Evolutionary conservation across 2,888 invertebrate genomes (phyloP).

Genomic region (Lithodes maja): DNA sequence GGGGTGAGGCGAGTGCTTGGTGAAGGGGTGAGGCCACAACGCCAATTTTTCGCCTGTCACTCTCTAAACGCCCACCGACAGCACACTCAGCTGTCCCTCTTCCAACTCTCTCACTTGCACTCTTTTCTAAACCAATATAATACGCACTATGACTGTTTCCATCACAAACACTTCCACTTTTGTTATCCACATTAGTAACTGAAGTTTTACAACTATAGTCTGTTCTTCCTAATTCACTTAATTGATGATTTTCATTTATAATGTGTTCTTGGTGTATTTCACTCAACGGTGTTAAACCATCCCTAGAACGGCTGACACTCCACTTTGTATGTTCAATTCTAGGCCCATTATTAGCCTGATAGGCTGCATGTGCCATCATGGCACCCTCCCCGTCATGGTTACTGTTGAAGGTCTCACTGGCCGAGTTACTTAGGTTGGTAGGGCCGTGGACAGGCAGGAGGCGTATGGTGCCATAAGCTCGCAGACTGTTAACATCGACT

Average conservation of each 20-base stretch:
- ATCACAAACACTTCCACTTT: not conserved
- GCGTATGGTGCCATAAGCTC: constrained; percentile 56
- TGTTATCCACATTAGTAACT: not conserved
- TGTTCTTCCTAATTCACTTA: not conserved
- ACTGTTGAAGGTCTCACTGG: not conserved
- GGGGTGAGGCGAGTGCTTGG: constrained; percentile 1
- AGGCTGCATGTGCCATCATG: constrained; percentile 33
- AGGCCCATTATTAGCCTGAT: not conserved
- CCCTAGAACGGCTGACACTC: not conserved
- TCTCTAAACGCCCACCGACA: not conserved
- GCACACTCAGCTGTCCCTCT: not conserved
- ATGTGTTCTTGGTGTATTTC: not conserved
- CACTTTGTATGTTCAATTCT: not conserved
- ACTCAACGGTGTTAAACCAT: not conserved
- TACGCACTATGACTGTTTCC: not conserved
- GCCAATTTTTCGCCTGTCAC: not conserved
- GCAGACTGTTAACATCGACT: constrained; percentile 54
- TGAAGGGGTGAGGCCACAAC: not conserved
- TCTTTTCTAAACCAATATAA: not conserved
- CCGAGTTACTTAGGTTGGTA: not conserved
- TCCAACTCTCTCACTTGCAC: not conserved
- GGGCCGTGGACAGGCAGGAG: constrained; percentile 47
- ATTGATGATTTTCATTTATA: not conserved
- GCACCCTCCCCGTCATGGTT: constrained; percentile 3
- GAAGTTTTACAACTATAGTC: not conserved